These are phyloP conservation scores for Troides oblongomaculatus DNA, from an alignment of 2,888 invertebrate genomes.

Conservation along the genomic window DNA sequence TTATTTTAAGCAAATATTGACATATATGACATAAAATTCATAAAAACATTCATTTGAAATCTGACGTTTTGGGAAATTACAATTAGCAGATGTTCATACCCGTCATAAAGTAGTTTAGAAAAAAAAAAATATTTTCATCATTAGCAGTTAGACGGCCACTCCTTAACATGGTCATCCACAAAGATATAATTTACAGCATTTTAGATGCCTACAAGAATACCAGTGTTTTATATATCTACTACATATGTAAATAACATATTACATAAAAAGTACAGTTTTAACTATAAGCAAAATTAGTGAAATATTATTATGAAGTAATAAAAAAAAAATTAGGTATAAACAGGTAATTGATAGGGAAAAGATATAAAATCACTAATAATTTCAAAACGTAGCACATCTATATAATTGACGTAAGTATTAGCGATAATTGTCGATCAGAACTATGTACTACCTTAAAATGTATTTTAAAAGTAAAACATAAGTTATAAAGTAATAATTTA, in stretches of 20 bases:
- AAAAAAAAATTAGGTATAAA: background rate
- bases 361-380: background rate
- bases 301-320: too few species aligned
- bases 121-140: background rate
- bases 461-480: background rate
- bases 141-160: too few species aligned
- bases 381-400: background rate
- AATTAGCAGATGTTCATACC: slow-evolving; percentile 28
- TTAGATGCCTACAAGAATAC: too few species aligned
- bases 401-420: background rate
- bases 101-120: background rate
- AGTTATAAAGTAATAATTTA: background rate
- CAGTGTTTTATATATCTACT: too few species aligned
- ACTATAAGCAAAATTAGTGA: too few species aligned
- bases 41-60: background rate
- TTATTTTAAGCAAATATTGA: background rate
- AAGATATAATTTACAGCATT: too few species aligned
- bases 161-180: too few species aligned
- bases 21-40: background rate
- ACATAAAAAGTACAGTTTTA: too few species aligned
- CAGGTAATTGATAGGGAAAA: background rate
- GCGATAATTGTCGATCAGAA: background rate
- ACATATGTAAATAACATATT: too few species aligned
- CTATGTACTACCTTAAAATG: background rate
- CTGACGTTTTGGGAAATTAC: slow-evolving; percentile 16